A percentile compares a stretch with the other conserved stretches of the same genome.
phyloP scores from a whole-genome alignment of 2,888 invertebrate species.

The Tinea trinotella region DNA sequence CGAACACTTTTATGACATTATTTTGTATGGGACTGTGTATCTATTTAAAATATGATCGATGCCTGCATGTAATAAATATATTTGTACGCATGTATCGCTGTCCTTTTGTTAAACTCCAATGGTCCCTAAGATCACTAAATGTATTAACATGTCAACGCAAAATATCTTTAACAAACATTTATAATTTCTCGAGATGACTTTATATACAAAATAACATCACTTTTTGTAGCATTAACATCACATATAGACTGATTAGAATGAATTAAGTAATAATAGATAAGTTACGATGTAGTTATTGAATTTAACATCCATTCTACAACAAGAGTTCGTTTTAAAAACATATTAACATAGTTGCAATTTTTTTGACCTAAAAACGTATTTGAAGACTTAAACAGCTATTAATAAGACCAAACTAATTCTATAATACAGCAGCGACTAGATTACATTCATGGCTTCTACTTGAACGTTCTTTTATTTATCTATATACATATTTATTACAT shows the following conservation, averaged over 20 bases:
- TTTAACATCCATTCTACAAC: background rate
- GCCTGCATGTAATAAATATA: too few relatives aligned
- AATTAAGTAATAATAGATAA: too few relatives aligned
- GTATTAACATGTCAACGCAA: slow-evolving; percentile 1
- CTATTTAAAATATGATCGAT: too few relatives aligned
- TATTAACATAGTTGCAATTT: background rate
- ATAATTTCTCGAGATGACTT: background rate
- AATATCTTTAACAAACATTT: background rate
- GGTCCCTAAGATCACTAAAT: background rate
- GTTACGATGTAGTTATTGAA: too few relatives aligned
- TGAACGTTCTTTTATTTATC: background rate
- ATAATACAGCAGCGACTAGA: slow-evolving; percentile 11
- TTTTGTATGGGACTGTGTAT: too few relatives aligned
- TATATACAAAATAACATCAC: background rate
- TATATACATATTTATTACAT: background rate
- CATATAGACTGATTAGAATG: background rate
- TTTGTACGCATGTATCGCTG: too few relatives aligned
- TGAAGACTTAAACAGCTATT: background rate
- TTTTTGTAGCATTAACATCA: background rate
- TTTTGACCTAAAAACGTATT: background rate
- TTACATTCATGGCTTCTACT: background rate
- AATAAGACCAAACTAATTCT: background rate
- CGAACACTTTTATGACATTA: too few relatives aligned
- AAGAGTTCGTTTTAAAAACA: background rate
- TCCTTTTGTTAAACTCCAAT: background rate